Conservation (phyloP, 1,140 invertebrate genomes). For the Chrysopa pallens region DNA sequence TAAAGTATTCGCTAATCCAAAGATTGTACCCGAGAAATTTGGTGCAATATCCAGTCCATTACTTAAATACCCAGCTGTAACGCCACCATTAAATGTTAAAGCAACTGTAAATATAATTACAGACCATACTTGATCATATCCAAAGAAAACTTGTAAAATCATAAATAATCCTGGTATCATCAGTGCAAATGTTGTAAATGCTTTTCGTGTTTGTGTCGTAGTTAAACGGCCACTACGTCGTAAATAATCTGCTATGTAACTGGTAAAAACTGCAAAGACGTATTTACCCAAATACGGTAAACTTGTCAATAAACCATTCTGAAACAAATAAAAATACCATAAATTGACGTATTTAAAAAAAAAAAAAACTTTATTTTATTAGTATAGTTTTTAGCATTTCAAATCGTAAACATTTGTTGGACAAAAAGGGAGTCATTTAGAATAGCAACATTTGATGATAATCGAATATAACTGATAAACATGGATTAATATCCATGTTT, state of each 20-base stretch:
- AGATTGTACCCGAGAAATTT: slow-evolving; percentile 77
- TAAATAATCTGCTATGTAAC: slow-evolving; percentile 48
- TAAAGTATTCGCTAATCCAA: slow-evolving; percentile 78
- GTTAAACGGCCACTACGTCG: slow-evolving; percentile 38
- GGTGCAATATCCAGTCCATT: slow-evolving; percentile 82
- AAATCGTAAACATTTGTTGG: too few relatives aligned
- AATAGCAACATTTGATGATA: too few relatives aligned
- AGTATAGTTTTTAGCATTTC: too few relatives aligned
- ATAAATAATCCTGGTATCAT: slow-evolving; percentile 43
- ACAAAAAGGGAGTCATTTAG: too few relatives aligned
- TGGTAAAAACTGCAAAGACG: slow-evolving; percentile 35
- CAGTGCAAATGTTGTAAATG: slow-evolving; percentile 45
- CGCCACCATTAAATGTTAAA: slow-evolving; percentile 65
- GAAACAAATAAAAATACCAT: not conserved
- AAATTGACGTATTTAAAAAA: too few relatives aligned
- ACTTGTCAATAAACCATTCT: slow-evolving; percentile 23
- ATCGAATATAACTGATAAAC: too few relatives aligned
- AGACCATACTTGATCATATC: slow-evolving; percentile 43
- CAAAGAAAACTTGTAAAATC: slow-evolving; percentile 48
- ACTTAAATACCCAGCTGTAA: slow-evolving; percentile 72
- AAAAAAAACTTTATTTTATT: too few relatives aligned
- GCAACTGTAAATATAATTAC: slow-evolving; percentile 57
- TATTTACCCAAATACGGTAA: slow-evolving; percentile 56
- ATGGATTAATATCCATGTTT: too few relatives aligned
- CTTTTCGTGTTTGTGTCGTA: slow-evolving; percentile 48